Evolutionary conservation across 2,888 invertebrate species (phyloP), one percentile per base, ranked within the genome.

Genomic region (Drosophila kambysellisi): DNA sequence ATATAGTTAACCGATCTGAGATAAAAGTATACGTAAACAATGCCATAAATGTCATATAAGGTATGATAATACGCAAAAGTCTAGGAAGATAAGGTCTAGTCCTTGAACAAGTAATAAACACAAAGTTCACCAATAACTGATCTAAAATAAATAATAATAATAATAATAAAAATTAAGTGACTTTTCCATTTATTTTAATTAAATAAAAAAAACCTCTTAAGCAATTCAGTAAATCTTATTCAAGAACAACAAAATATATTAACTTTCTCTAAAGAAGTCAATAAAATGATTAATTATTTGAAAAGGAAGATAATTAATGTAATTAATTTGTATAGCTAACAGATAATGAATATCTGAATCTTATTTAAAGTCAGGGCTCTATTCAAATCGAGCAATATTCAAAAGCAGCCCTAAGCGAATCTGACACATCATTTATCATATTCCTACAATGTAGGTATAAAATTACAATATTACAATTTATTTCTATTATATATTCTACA

Each of bases 1-100:
- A 66, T 70, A 72, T 78, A 68, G 63, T 48, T 57, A 17, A 17
- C 62, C 70, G 59, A 70, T 59, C 48, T 54, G 25, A 20, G 29
- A 52, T 56, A 30, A 12, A 4, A n/a, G 4, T 51, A 54, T 53
- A 48, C 46, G 25, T 43, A 33, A 68, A 32, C 25, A 57, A 35
- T 32, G 15, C 41, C 25, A 61, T 35, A 39, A 61, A 43, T 41
- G 41, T 50, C 43, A 30, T 17, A 7, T 20, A 33, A 29, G 33
- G 20, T 25, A 17, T n/a, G 8, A 32, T 6, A 20, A 20, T 46
- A 11, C n/a, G 6, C 17, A 11, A 29, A 32, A 25, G 3, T 52
- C 29, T 30, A 30, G 20, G 20, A 25, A 25, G 3, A 12, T 0
- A 12, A 0, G 37, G n/a, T 30, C 12, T 39, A n/a, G n/a, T 56